Evolutionary conservation across 2,113 vertebrate species (phyloP).

Genomic region (Elanus axillaris): DNA sequence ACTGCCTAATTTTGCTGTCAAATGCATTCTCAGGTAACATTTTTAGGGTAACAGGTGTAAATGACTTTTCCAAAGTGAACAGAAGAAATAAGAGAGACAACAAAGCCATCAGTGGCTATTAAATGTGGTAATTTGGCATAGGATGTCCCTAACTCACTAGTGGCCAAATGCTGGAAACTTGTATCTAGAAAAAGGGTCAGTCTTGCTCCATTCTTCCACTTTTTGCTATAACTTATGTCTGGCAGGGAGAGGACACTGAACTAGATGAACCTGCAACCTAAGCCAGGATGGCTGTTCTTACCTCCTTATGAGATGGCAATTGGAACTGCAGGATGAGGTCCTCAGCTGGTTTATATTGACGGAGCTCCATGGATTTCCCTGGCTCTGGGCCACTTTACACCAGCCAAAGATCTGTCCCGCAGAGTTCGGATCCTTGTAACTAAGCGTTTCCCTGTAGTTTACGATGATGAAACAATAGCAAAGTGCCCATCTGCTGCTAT

Average conservation of each 20-base stretch:
- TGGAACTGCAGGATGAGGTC: not conserved
- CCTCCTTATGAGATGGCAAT: not conserved
- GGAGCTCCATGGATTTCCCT: not conserved
- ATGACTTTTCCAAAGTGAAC: not conserved
- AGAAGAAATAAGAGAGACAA: not conserved
- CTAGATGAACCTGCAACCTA: not conserved
- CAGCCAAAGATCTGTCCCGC: constrained; percentile 9
- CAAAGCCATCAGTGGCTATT: not conserved
- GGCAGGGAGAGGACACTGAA: not conserved
- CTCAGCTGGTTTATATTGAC: not conserved
- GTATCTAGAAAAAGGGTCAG: not conserved
- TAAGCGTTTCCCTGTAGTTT: not conserved
- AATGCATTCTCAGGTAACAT: not conserved
- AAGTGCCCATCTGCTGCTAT: constrained; percentile 38
- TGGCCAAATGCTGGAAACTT: not conserved
- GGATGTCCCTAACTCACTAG: not conserved
- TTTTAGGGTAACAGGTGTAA: not conserved
- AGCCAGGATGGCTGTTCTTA: not conserved
- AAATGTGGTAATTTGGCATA: not conserved
- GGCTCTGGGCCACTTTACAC: not conserved
- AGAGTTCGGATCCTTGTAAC: not conserved
- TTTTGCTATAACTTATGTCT: not conserved
- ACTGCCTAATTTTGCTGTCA: not conserved
- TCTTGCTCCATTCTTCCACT: not conserved
- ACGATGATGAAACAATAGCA: constrained; percentile 14